Percentiles rank a stretch among this genome's conserved stretches.
Evolutionary conservation across 1,140 invertebrate genomes (phyloP).

Genomic region (Diachasmimorpha longicaudata): DNA sequence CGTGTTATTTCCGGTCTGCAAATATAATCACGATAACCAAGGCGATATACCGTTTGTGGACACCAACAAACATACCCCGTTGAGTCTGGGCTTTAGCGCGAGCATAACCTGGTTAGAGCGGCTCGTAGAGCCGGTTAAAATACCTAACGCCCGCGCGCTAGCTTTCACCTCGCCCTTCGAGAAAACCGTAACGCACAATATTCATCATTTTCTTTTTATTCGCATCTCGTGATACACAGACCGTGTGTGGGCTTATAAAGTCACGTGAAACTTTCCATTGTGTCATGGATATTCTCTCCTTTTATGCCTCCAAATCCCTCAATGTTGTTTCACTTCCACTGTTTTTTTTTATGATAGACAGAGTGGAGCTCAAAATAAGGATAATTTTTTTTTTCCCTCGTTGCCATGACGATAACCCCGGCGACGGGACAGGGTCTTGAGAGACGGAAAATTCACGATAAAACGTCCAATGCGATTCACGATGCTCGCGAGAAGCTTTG

Average conservation of each 20-base stretch:
- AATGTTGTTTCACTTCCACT: background rate
- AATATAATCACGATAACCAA: background rate
- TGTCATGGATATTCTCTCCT: background rate
- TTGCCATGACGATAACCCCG: background rate
- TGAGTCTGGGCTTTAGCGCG: background rate
- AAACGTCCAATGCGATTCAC: constrained; percentile 15
- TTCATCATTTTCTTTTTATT: background rate
- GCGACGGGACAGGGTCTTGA: constrained; percentile 5
- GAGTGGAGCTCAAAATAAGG: background rate
- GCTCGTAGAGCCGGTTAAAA: background rate
- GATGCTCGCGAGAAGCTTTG: constrained; percentile 10
- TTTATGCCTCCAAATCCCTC: background rate
- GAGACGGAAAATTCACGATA: constrained; percentile 5
- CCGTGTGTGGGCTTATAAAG: background rate
- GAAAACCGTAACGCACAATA: background rate
- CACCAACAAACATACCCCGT: background rate
- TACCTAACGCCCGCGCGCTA: background rate
- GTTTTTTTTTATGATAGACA: too few relatives aligned
- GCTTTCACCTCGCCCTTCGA: background rate
- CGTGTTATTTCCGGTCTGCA: background rate
- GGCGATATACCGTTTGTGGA: background rate
- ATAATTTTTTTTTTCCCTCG: background rate
- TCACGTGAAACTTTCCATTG: background rate
- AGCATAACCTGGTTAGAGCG: background rate
- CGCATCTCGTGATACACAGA: background rate